Percentiles rank a stretch among this genome's conserved stretches.
Evolutionary conservation across 2,888 invertebrate genomes (phyloP).

Genomic region (Crossocerus cetratus): DNA sequence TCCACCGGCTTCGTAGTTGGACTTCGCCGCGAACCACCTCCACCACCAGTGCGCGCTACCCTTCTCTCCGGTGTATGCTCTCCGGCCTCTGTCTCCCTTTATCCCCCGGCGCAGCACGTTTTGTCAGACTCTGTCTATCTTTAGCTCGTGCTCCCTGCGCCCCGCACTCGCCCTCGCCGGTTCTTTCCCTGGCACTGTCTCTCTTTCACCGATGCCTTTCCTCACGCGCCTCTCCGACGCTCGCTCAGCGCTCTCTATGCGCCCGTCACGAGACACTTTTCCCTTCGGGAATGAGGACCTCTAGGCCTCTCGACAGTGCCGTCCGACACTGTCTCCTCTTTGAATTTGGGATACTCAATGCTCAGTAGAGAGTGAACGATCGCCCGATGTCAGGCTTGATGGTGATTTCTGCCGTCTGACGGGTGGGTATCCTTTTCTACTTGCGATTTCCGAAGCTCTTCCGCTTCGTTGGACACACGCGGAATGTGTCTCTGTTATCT

Average conservation of each 20-base stretch:
- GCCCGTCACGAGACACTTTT: not conserved
- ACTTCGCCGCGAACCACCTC: constrained; percentile 26
- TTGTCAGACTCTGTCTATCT: not conserved
- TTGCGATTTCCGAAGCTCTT: not conserved
- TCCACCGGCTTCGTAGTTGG: constrained; percentile 21
- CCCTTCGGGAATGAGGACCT: not conserved
- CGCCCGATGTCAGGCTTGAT: not conserved
- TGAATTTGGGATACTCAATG: not conserved
- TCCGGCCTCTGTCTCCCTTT: not conserved
- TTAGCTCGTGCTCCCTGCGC: not conserved
- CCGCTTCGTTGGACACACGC: not conserved
- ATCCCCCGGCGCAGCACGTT: not conserved
- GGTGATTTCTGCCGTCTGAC: not conserved
- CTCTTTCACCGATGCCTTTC: not conserved
- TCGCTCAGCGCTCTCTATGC: not conserved
- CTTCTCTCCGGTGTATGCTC: constrained; percentile 5
- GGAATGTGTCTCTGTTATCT: too few species aligned
- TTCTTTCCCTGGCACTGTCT: not conserved
- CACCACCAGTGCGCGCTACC: constrained; percentile 23
- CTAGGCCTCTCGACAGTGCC: too few species aligned
- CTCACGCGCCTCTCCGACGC: not conserved
- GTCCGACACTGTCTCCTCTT: too few species aligned
- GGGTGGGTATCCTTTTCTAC: not conserved
- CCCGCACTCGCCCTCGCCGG: not conserved
- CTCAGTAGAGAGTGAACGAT: not conserved